Evolutionary conservation across 1,140 invertebrate genomes (phyloP), one percentile per base, ranked within the genome.

Genomic region (Thalassaphorura encarpata): DNA sequence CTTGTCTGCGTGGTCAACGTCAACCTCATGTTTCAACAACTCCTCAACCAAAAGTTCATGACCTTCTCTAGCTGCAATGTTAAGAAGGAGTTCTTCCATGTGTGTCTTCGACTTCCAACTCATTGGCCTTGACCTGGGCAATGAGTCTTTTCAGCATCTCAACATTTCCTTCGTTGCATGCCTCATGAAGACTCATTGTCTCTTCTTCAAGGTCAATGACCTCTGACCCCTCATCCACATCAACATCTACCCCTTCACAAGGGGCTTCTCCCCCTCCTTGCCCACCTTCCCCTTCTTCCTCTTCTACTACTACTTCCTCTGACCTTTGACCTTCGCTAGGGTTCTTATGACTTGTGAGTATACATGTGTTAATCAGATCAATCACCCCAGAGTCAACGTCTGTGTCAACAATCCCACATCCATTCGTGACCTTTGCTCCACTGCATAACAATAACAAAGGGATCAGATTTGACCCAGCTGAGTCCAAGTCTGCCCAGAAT

Each of bases 61-160:
- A 23, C 83, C 84, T 68, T 86, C 84, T 48, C 83, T 83, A 43
- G 81, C 78, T n/a, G 85, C 74, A 46, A 80, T 82, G 68, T 87
- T 84, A 29, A 87, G 74, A 31, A n/a, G 84, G 69, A 1, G 84
- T 84, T 62, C 82, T 77, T 56, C n/a, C n/a, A n/a, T 83, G 82
- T 65, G 81, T 81, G 61, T 76, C 78, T 65, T 70, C 70, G 16
- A 67, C 59, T 52, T 69, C n/a, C n/a, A n/a, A n/a, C n/a, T n/a
- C n/a, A n/a, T n/a, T n/a, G n/a, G n/a, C n/a, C n/a, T n/a, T n/a
- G n/a, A n/a, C n/a, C n/a, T n/a, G n/a, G n/a, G n/a, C n/a, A n/a
- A n/a, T n/a, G n/a, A n/a, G n/a, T n/a, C n/a, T n/a, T n/a, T n/a
- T n/a, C n/a, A n/a, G n/a, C n/a, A n/a, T 23, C 40, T 52, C 31